Base-by-base conservation (phyloP, 2,113 vertebrate species). In the Sialia sialis region DNA sequence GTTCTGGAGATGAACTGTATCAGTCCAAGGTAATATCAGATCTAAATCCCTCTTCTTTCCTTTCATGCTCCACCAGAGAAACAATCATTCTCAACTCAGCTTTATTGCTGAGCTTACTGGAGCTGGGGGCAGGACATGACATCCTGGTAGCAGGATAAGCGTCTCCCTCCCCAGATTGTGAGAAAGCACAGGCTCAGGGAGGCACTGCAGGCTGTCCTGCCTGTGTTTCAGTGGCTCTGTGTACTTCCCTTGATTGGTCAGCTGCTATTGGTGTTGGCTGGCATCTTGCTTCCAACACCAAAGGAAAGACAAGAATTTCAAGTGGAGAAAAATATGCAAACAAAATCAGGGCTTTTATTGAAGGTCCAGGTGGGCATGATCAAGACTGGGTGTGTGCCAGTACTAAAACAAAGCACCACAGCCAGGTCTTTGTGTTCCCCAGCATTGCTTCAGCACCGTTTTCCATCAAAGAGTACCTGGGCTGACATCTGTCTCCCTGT, bases 101-200 rank as follows among this genome's bases (percentile, higher is more conserved):
- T 62, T 87, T 27, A 15, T 19, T 3, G 3, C 46, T 26, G 66
- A 72, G 36, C 22, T 85, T 48, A 25, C 2, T 44, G 36, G 34
- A 67, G 52, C 25, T 59, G 34, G 51, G 63, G 25, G 5, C 59
- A 58, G 32, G 41, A 88, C n/a, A 73, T 77, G 56, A 43, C 13
- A 77, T 29, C 12, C 25, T 58, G 43, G 52, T 26, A 17, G 25
- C 25, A 43, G 44, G 4, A 1, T 1, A 22, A 72, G 7, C 13
- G 10, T 69, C 20, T 60, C 5, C 44, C 16, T 6, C 1, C 1
- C 13, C 1, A 2, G 19, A 25, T 7, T 80, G 36, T 4, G 7
- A 30, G 30, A 41, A 21, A 52, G 10, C 21, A 85, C 26, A 48
- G 18, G 7, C 2, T 62, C 41, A 16, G 75, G 52, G 48, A 63